Conservation (phyloP, 2,888 invertebrate species). For the Phalera bucephala region DNA sequence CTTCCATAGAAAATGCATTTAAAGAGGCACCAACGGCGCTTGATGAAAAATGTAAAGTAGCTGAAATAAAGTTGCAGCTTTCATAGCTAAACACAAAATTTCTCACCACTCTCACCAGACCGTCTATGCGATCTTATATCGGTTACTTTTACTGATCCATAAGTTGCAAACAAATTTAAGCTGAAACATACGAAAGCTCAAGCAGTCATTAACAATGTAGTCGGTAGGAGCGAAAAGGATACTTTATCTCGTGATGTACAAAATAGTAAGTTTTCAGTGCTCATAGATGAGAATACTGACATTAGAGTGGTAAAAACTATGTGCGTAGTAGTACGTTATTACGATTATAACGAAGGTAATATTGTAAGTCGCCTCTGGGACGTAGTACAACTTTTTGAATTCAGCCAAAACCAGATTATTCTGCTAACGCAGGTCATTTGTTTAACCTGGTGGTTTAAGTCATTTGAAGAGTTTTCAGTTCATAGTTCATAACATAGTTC, state of each 20-base stretch:
- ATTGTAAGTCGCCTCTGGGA: slow-evolving; percentile 1
- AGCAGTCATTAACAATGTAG: background rate
- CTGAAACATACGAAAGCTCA: background rate
- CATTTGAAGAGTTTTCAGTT: too few species aligned
- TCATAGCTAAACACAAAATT: slow-evolving; percentile 5
- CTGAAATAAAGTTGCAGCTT: slow-evolving; percentile 5
- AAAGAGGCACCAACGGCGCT: background rate
- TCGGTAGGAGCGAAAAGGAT: too few species aligned
- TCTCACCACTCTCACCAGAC: slow-evolving; percentile 1
- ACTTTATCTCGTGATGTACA: too few species aligned
- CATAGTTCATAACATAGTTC: too few species aligned
- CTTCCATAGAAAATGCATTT: background rate
- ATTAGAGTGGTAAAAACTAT: background rate
- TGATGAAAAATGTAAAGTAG: too few species aligned
- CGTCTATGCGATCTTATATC: slow-evolving; percentile 1
- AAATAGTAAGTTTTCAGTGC: slow-evolving; percentile 1
- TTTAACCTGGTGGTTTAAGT: too few species aligned
- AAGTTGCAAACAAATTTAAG: too few species aligned
- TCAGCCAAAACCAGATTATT: too few species aligned
- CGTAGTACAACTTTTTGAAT: too few species aligned
- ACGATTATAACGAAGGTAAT: background rate
- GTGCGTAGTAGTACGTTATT: slow-evolving; percentile 5
- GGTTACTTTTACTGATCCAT: background rate
- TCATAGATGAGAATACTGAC: slow-evolving; percentile 6
- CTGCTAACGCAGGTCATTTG: too few species aligned